These are phyloP conservation scores for Nettapus auritus DNA, from an alignment of 2,113 vertebrate genomes.

Conservation along the genomic window DNA sequence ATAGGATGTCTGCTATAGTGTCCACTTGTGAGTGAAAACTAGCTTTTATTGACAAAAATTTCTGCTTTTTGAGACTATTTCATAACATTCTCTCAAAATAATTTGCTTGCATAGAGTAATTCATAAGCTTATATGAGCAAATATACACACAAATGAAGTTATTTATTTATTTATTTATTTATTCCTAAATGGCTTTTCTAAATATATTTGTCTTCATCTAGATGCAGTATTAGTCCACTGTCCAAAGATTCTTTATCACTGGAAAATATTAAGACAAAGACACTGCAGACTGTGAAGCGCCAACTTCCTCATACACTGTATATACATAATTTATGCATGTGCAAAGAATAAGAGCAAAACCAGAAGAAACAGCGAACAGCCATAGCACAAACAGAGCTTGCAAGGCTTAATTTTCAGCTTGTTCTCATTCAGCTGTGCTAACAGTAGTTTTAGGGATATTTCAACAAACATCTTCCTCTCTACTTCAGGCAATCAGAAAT, in stretches of 20 bases:
- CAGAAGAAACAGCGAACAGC: background rate
- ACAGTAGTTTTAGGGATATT: background rate
- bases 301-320: background rate
- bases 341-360: background rate
- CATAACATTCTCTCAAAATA: background rate
- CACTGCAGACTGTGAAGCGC: background rate
- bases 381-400: background rate
- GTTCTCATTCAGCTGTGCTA: background rate
- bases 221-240: background rate
- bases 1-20: background rate
- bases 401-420: background rate
- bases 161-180: rapidly evolving
- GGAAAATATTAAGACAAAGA: background rate
- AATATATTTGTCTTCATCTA: background rate
- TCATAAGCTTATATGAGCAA: background rate
- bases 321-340: background rate
- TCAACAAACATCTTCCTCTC: background rate
- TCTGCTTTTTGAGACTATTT: background rate
- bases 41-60: background rate
- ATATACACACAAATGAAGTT: background rate
- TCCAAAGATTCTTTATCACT: background rate
- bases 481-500: background rate
- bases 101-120: background rate
- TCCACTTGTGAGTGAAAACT: background rate
- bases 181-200: background rate